These are phyloP conservation scores for Uria lomvia DNA, from an alignment of 2,113 vertebrate species.

Conservation along the genomic window DNA sequence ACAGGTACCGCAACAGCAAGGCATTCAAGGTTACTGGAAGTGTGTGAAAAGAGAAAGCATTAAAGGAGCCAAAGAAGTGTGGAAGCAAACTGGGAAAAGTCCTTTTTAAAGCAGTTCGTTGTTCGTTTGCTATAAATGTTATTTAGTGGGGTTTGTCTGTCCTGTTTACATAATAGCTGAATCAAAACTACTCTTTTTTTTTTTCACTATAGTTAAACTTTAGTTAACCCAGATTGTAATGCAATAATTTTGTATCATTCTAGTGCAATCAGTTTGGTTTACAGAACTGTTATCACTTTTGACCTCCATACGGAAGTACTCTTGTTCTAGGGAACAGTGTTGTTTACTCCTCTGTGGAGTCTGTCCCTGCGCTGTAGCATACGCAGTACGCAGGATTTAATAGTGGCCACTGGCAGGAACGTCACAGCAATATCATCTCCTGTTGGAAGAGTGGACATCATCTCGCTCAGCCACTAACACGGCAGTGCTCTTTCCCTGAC, in stretches of 20 bases:
- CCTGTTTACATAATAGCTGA: conserved; percentile 40
- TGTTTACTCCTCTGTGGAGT: neutral
- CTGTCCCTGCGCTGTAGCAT: neutral
- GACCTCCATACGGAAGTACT: neutral
- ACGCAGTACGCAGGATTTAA: neutral
- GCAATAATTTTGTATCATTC: neutral
- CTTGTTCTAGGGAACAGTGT: neutral
- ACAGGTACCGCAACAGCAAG: conserved; percentile 86
- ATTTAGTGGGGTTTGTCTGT: neutral
- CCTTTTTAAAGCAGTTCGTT: conserved; percentile 73
- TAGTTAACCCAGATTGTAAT: conserved; percentile 11
- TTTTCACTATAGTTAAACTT: neutral
- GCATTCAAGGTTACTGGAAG: conserved; percentile 90
- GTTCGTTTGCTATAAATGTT: neutral
- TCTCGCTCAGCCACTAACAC: neutral
- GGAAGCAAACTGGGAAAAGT: conserved; percentile 77
- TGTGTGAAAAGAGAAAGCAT: conserved; percentile 95
- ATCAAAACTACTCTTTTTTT: neutral
- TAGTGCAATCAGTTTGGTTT: conserved; percentile 25
- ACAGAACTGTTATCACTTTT: neutral
- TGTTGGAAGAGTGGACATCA: neutral
- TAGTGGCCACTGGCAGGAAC: neutral
- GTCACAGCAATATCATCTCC: neutral
- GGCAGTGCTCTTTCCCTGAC: neutral
- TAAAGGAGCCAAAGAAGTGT: conserved; percentile 89